phyloP scores from a whole-genome alignment of 1,140 invertebrate species.

The Ectropis grisescens region DNA sequence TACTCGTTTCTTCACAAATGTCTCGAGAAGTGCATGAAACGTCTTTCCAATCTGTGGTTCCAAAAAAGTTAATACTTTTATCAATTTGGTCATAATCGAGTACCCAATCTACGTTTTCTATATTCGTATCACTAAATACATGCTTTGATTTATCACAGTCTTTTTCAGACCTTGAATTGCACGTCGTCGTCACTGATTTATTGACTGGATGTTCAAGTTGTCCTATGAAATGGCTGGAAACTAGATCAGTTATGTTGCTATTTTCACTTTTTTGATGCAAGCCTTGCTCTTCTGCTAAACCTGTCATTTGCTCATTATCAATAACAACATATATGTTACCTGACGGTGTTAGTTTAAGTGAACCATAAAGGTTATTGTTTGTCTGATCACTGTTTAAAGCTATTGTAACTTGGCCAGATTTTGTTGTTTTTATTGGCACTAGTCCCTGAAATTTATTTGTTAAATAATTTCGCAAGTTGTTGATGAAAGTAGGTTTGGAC shows the following conservation, averaged over 20 bases:
- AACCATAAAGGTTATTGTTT: constrained; percentile 12
- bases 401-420: constrained; percentile 25
- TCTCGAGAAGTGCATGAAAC: too few species aligned
- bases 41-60: too few species aligned
- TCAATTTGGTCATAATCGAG: too few species aligned
- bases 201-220: constrained; percentile 9
- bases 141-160: too few species aligned
- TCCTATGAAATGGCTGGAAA: constrained; percentile 5
- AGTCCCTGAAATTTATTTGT: constrained; percentile 11
- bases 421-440: constrained; percentile 23
- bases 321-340: constrained; percentile 27
- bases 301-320: constrained; percentile 15
- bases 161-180: constrained; percentile 12
- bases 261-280: constrained; percentile 12
- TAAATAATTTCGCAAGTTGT: constrained; percentile 24
- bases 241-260: not conserved
- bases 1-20: too few species aligned
- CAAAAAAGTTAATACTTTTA: too few species aligned
- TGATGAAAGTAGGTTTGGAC: constrained; percentile 26
- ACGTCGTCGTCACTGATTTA: constrained; percentile 26
- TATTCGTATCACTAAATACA: too few species aligned
- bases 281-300: too few species aligned
- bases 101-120: too few species aligned
- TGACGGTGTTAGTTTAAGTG: constrained; percentile 30
- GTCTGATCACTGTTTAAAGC: constrained; percentile 14